Percentiles rank a stretch among this genome's conserved stretches.
These are phyloP conservation scores for Euthynnus affinis DNA, from an alignment of 2,797 vertebrate species.

Conservation along the genomic window DNA sequence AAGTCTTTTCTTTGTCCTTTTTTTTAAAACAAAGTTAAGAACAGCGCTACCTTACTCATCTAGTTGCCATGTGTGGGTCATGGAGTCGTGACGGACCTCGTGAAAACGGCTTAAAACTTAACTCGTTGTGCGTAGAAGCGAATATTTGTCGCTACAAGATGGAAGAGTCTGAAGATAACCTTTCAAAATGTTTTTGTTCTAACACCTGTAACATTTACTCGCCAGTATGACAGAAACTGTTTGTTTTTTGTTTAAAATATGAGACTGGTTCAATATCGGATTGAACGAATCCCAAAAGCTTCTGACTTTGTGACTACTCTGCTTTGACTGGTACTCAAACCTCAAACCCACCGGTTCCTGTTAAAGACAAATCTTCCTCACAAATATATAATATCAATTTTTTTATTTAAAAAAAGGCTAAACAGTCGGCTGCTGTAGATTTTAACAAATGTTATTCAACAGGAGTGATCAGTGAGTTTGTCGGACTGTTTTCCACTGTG, in stretches of 20 bases:
- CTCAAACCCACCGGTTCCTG: no score
- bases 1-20: slow-evolving; percentile 2
- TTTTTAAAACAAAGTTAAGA: no score
- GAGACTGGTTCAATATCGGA: background rate
- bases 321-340: no score
- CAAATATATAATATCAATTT: no score
- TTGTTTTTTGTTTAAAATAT: background rate
- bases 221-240: no score
- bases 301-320: no score
- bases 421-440: background rate
- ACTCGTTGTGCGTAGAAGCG: background rate
- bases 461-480: background rate
- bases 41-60: background rate
- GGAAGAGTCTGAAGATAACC: background rate
- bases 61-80: background rate
- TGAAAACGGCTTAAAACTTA: background rate
- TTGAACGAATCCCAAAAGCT: no score
- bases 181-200: background rate
- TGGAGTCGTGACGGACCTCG: no score
- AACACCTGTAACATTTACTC: no score
- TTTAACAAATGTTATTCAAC: background rate
- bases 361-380: no score
- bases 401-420: no score
- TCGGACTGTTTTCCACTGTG: background rate
- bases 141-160: background rate